Percentiles rank a stretch among this genome's conserved stretches.
Evolutionary conservation across 2,797 vertebrate species (phyloP).

Genomic region (Myripristis jacobus): DNA sequence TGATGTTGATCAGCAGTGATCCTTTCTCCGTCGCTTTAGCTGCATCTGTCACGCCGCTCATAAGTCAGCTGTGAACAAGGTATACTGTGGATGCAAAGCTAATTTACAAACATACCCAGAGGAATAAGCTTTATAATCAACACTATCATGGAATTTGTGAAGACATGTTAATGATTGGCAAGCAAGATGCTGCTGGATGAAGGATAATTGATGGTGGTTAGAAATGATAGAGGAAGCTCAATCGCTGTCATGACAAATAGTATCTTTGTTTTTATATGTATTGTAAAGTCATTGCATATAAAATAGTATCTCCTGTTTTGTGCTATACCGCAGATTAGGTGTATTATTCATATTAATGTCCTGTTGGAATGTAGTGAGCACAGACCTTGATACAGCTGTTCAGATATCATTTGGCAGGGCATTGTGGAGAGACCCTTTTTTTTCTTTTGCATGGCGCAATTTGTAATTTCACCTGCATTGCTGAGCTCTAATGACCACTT

Average conservation of each 20-base stretch:
- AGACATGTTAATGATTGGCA: constrained; percentile 28
- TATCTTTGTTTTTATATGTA: not conserved
- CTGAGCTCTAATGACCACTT: constrained; percentile 73
- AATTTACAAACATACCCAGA: constrained; percentile 44
- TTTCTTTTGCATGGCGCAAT: constrained; percentile 54
- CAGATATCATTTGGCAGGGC: constrained; percentile 22
- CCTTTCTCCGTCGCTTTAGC: not conserved
- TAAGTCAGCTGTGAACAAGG: constrained; percentile 5
- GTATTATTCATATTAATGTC: not conserved
- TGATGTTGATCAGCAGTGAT: not conserved
- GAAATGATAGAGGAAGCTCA: constrained; percentile 12
- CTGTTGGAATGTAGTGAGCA: not conserved
- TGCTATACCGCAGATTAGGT: not conserved
- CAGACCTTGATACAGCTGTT: constrained; percentile 13
- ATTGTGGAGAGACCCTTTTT: constrained; percentile 22
- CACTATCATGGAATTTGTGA: constrained; percentile 16
- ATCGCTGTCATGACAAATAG: not conserved
- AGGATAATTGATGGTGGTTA: constrained; percentile 49
- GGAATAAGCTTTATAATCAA: constrained; percentile 26
- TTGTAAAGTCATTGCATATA: not conserved
- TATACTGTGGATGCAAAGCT: constrained; percentile 20
- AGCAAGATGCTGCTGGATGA: not conserved
- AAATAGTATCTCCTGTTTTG: constrained; percentile 4
- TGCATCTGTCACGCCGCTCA: too few relatives aligned
- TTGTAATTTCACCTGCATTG: constrained; percentile 61